Evolutionary conservation across 2,888 invertebrate species (phyloP).

Genomic region (Eupithecia subumbrata): DNA sequence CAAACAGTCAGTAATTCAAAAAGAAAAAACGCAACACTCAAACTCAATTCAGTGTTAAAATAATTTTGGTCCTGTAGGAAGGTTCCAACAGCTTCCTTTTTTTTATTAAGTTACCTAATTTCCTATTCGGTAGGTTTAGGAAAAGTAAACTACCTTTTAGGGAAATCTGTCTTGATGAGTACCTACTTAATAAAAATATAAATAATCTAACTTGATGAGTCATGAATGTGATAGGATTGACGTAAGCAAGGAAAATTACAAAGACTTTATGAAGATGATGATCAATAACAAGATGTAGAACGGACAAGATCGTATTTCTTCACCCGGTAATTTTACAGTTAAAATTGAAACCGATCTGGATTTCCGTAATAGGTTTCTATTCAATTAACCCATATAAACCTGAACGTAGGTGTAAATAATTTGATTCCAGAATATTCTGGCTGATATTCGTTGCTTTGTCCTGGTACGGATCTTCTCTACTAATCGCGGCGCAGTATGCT

Average conservation of each 20-base stretch:
- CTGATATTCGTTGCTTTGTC: constrained; percentile 83
- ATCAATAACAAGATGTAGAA: constrained; percentile 12
- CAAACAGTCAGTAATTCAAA: background rate
- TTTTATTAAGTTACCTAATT: no score
- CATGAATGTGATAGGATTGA: background rate
- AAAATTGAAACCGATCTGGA: constrained; percentile 27
- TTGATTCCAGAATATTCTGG: constrained; percentile 85
- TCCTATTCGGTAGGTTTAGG: background rate
- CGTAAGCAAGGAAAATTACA: background rate
- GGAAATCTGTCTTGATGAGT: background rate
- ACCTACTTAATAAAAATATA: no score
- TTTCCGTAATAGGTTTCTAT: constrained; percentile 24
- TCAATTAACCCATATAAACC: constrained; percentile 18
- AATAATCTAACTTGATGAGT: background rate
- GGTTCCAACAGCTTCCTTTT: background rate
- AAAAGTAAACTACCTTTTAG: background rate
- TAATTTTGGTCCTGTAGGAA: background rate
- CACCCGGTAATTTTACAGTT: constrained; percentile 26
- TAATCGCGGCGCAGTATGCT: constrained; percentile 85
- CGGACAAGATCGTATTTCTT: constrained; percentile 19
- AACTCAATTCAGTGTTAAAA: background rate
- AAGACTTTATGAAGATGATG: background rate
- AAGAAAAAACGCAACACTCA: background rate
- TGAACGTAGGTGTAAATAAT: constrained; percentile 20
- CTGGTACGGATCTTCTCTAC: constrained; percentile 84